phyloP scores from a whole-genome alignment of 23 tunicate genomes.

The Ciona savignyi region DNA sequence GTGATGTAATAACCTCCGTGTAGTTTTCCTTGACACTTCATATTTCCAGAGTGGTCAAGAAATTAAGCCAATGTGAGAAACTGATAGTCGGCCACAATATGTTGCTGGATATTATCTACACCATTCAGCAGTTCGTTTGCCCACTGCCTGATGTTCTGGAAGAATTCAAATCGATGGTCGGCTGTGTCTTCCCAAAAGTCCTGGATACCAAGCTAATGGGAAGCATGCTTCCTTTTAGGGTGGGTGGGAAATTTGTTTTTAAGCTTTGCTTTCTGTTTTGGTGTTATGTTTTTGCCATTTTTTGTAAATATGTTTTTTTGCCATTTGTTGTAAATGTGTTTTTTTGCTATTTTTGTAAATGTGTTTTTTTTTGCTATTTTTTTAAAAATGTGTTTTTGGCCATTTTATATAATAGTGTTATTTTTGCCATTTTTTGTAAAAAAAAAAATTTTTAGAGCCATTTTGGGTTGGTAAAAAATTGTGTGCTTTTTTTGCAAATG shows the following conservation, averaged over 20 bases:
- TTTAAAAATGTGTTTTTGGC: neutral
- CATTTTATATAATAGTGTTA: neutral
- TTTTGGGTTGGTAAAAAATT: no score
- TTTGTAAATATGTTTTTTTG: no score
- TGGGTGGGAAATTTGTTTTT: no score
- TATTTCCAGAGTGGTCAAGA: conserved; percentile 46
- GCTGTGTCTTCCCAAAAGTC: conserved; percentile 45
- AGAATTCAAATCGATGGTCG: conserved; percentile 53
- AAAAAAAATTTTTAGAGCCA: no score
- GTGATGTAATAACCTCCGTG: no score
- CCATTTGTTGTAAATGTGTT: neutral
- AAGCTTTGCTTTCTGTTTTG: no score
- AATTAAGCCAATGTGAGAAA: conserved; percentile 39
- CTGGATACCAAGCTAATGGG: conserved; percentile 86
- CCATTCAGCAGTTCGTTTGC: conserved; percentile 61
- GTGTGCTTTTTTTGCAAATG: no score
- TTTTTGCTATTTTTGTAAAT: neutral
- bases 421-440: no score
- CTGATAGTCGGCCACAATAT: conserved; percentile 80
- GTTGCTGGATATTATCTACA: conserved; percentile 61
- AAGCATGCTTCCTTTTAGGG: conserved; percentile 76
- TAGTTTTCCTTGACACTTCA: no score
- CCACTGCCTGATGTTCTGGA: conserved; percentile 47
- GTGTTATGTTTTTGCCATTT: no score
- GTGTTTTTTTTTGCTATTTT: neutral